Percentiles rank a stretch among this genome's conserved stretches.
These are phyloP conservation scores for Melitaea cinxia DNA, from an alignment of 1,140 invertebrate genomes.

Conservation along the genomic window DNA sequence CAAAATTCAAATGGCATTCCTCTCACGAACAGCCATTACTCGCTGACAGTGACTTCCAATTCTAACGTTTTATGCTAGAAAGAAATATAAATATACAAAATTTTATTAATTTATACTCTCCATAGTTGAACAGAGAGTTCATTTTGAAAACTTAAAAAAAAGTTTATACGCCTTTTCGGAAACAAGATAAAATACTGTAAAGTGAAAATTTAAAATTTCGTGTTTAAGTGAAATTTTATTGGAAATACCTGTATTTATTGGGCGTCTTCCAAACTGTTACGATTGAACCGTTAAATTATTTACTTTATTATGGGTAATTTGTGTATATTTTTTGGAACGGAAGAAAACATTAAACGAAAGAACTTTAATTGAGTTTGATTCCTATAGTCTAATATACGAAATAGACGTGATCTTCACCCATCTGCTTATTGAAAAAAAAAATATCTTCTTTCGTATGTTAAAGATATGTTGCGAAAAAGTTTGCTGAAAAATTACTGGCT, in stretches of 20 bases:
- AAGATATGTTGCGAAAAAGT: too few species aligned
- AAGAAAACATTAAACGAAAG: not conserved
- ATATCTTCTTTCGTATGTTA: too few species aligned
- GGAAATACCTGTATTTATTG: constrained; percentile 67
- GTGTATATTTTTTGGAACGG: not conserved
- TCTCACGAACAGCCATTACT: constrained; percentile 73
- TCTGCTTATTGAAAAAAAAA: too few species aligned
- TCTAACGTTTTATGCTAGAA: constrained; percentile 44
- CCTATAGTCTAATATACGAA: too few species aligned
- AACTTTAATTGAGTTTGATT: too few species aligned
- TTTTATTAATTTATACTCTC: constrained; percentile 39
- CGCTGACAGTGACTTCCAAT: constrained; percentile 77
- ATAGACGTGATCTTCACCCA: not conserved
- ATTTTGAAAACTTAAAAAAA: constrained; percentile 21
- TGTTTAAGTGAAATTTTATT: constrained; percentile 79
- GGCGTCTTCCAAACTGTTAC: constrained; percentile 51
- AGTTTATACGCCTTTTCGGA: constrained; percentile 27
- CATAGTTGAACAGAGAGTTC: not conserved
- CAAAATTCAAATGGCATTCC: constrained; percentile 66
- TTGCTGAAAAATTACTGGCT: too few species aligned
- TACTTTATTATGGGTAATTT: constrained; percentile 9
- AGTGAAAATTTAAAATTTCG: constrained; percentile 76
- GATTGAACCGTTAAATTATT: constrained; percentile 26
- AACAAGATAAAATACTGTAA: constrained; percentile 47
- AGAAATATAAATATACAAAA: constrained; percentile 25